These are phyloP conservation scores for pig (Sus scrofa) DNA, from an alignment of 2,113 vertebrate species.

Conservation along the genomic window T2T-Sscrofa CM000812.6:131333501-131334000, in stretches of 20 bases:
- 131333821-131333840: neutral
- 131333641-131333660: neutral
- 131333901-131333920: neutral
- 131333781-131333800: conserved; percentile 6
- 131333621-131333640: neutral
- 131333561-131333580: neutral
- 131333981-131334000: neutral
- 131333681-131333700: conserved; percentile 12
- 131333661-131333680: conserved; percentile 44
- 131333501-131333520: conserved; percentile 57
- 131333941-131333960: neutral
- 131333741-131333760: conserved; percentile 19
- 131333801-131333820: neutral
- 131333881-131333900: neutral
- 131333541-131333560: conserved; percentile 35
- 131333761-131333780: conserved; percentile 10
- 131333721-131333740: neutral
- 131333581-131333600: neutral
- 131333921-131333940: conserved; percentile 35
- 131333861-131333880: conserved; percentile 25
- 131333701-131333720: conserved; percentile 2
- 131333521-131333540: conserved; percentile 70
- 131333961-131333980: neutral
- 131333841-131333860: conserved; percentile 23
- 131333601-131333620: neutral